Conservation (phyloP, 2,113 vertebrate species). For the Malurus melanocephalus region DNA sequence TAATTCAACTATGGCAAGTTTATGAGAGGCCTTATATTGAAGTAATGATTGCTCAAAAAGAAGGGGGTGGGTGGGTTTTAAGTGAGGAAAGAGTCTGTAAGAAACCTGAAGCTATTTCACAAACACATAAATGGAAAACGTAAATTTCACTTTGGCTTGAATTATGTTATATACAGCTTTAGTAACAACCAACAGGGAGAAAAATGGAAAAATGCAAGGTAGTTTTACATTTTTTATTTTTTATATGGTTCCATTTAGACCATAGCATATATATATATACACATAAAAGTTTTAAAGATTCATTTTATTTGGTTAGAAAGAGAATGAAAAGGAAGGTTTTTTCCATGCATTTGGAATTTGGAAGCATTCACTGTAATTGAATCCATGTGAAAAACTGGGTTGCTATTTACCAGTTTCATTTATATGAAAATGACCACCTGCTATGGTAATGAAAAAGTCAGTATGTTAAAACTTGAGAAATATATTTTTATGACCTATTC, state of each 20-base stretch:
- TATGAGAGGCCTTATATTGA: neutral
- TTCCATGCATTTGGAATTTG: conserved; percentile 4
- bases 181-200: neutral
- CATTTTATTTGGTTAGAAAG: conserved; percentile 21
- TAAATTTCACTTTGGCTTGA: neutral
- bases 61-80: neutral
- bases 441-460: conserved; percentile 49
- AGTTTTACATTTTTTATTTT: neutral
- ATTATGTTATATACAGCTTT: neutral
- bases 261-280: neutral
- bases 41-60: neutral
- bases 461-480: conserved; percentile 38
- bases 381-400: conserved; percentile 35
- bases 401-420: conserved; percentile 62
- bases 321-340: neutral
- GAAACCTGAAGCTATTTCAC: neutral
- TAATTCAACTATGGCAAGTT: neutral
- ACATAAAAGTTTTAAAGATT: neutral
- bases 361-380: conserved; percentile 35
- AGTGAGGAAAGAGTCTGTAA: neutral
- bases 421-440: conserved; percentile 69
- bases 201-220: neutral
- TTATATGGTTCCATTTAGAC: neutral
- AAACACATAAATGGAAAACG: neutral
- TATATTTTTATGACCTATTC: conserved; percentile 39